Evolutionary conservation across 2,888 invertebrate genomes (phyloP).

Genomic region (Aphidius colemani): DNA sequence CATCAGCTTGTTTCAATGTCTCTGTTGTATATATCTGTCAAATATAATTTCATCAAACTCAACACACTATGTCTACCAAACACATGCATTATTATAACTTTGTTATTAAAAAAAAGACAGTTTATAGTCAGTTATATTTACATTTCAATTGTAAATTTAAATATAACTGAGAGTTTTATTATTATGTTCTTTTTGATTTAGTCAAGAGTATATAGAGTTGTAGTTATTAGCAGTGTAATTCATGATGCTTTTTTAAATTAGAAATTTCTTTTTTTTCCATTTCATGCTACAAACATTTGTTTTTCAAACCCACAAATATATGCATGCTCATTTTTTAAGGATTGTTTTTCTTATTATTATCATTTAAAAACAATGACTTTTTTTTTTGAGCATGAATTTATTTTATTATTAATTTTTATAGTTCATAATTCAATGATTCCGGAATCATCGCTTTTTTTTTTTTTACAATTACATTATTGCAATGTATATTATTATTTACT

Average conservation of each 20-base stretch:
- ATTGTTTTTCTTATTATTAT: constrained; percentile 26
- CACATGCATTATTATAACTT: constrained; percentile 40
- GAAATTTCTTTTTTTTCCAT: too few species aligned
- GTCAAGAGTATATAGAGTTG: neutral
- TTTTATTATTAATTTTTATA: constrained; percentile 19
- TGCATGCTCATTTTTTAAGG: neutral
- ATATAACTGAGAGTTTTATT: constrained; percentile 22
- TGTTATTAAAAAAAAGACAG: too few species aligned
- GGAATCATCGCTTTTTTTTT: constrained; percentile 23
- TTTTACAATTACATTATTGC: constrained; percentile 54
- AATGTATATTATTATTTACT: constrained; percentile 39
- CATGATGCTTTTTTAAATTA: constrained; percentile 4
- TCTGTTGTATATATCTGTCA: constrained; percentile 60
- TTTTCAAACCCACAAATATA: too few species aligned
- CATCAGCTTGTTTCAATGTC: constrained; percentile 58
- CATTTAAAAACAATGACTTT: constrained; percentile 22
- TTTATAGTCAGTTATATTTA: too few species aligned
- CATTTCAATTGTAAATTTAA: neutral
- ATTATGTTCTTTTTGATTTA: too few species aligned
- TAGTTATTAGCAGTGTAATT: neutral
- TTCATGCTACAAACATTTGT: too few species aligned
- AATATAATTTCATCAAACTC: constrained; percentile 59
- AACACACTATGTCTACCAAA: constrained; percentile 54
- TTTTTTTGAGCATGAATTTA: constrained; percentile 28
- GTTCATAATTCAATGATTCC: constrained; percentile 17